Conservation (phyloP, 2,888 invertebrate species). For the Nipponacmea schrenckii region DNA sequence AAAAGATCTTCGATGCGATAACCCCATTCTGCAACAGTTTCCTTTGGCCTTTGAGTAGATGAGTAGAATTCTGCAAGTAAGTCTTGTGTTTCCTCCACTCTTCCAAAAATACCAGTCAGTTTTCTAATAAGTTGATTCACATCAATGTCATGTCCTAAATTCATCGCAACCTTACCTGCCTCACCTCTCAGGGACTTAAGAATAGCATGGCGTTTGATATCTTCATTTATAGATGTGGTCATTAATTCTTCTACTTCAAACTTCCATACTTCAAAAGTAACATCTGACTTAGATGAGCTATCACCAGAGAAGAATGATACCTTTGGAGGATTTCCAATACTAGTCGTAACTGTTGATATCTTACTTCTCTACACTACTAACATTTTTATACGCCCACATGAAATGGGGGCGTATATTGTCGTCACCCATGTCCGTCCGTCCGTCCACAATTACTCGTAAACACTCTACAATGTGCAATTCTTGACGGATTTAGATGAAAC, state of each 20-base stretch:
- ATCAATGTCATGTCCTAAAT: neutral
- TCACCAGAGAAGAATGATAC: neutral
- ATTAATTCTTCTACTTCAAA: neutral
- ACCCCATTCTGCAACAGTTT: too few relatives aligned
- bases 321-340: too few relatives aligned
- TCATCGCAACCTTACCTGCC: neutral
- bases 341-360: too few relatives aligned
- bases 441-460: too few relatives aligned
- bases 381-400: too few relatives aligned
- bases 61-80: neutral
- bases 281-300: neutral
- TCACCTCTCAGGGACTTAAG: neutral
- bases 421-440: too few relatives aligned
- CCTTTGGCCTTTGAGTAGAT: too few relatives aligned
- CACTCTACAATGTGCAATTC: too few relatives aligned
- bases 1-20: too few relatives aligned
- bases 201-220: neutral
- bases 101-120: neutral
- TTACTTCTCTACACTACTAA: too few relatives aligned
- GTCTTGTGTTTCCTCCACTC: neutral
- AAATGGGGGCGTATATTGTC: too few relatives aligned
- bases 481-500: too few relatives aligned
- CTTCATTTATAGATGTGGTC: neutral
- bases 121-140: neutral
- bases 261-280: neutral